Conservation (phyloP, 2,113 vertebrate genomes). For the Melierax canorus region DNA sequence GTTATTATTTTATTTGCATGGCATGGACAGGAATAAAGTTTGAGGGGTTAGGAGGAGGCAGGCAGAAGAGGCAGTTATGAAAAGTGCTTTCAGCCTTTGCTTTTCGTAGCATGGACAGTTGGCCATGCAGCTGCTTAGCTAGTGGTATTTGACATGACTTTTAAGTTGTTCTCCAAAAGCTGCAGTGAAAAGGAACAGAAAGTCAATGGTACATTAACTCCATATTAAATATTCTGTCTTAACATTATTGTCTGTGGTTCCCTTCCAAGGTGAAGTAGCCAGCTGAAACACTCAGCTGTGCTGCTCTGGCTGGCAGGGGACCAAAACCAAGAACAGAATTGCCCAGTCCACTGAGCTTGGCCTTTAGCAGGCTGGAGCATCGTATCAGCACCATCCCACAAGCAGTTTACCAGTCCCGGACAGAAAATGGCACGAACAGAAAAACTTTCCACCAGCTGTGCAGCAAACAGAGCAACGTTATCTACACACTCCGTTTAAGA, state of each 20-base stretch:
- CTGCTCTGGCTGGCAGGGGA: neutral
- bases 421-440: neutral
- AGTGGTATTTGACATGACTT: neutral
- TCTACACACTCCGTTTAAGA: neutral
- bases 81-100: neutral
- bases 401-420: neutral
- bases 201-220: neutral
- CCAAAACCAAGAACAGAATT: neutral
- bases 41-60: neutral
- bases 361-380: neutral
- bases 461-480: neutral
- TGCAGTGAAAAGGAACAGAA: neutral
- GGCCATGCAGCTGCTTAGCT: neutral
- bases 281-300: neutral
- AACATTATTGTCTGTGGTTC: neutral
- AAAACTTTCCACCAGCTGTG: neutral
- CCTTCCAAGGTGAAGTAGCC: neutral
- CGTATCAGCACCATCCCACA: neutral
- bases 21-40: neutral
- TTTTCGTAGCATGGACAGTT: neutral
- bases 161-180: neutral
- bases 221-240: neutral
- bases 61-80: neutral
- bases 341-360: neutral
- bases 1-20: neutral